Evolutionary conservation across 2,888 invertebrate species (phyloP), one percentile per base, ranked within the genome.

Genomic region (Pteria penguin): DNA sequence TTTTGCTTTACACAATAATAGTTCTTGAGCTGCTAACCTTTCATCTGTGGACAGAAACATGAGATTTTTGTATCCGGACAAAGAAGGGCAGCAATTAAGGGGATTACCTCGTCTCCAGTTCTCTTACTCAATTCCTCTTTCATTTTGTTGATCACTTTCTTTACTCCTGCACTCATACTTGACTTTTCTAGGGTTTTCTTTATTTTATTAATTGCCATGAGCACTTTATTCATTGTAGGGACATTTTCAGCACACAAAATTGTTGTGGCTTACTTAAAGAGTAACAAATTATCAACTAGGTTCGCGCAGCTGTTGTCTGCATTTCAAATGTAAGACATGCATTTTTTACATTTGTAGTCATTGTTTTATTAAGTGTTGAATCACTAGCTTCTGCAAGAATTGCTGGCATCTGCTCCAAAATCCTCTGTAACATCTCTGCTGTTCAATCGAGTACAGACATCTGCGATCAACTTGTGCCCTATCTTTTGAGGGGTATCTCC

Each of bases 361-460:
- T 31, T 62, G 55, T 22, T 62, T 78, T 78, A 29, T 60, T 72
- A 8, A 78, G 29, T 29, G 57, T 71, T 8, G 62, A 27, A 60
- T 75, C 78, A 72, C 68, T 72, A n/a, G 69, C 75, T 18, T 72
- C 36, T 14, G 72, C 65, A n/a, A 78, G n/a, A 26, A 78, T 75
- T 3, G 74, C 76, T 33, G 79, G 60, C 4, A 1, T 61, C 52
- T 76, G 77, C 45, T 77, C 70, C 14, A n/a, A n/a, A n/a, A n/a
- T n/a, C n/a, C n/a, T n/a, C n/a, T n/a, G n/a, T 79, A 8, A 11
- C 58, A 14, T 65, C 26, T 26, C 22, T 57, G 22, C 63, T 66
- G 63, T 79, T 79, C 79, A 71, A 79, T 58, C 76, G 27, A 0
- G 76, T 79, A n/a, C 67, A 57, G 54, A 79, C 74, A 73, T 80